Evolutionary conservation across 2,113 vertebrate species (phyloP).

Genomic region (Menura novaehollandiae): DNA sequence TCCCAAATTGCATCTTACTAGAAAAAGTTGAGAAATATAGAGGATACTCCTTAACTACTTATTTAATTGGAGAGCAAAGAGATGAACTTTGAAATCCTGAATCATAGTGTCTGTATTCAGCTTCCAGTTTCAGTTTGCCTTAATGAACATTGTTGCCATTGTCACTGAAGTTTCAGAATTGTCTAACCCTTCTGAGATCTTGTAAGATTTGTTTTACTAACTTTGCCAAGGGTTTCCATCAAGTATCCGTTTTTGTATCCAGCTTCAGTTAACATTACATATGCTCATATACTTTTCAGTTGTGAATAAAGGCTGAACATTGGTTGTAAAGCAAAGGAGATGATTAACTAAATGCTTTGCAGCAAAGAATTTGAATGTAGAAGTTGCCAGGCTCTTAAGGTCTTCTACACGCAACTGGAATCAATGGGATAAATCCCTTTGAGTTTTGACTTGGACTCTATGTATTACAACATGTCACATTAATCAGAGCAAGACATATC

Average conservation of each 20-base stretch:
- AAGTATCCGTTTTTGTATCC: not conserved
- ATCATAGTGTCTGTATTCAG: not conserved
- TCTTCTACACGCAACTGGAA: not conserved
- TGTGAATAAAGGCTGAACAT: not conserved
- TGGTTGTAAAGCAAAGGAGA: not conserved
- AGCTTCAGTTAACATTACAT: not conserved
- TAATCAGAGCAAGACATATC: not conserved
- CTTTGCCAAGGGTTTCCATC: not conserved
- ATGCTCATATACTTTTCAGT: not conserved
- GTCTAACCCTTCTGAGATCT: not conserved
- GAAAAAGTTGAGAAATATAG: not conserved
- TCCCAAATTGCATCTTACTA: not conserved
- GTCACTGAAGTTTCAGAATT: not conserved
- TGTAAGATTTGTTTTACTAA: not conserved
- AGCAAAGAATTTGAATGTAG: not conserved
- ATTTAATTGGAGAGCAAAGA: not conserved
- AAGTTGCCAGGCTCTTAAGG: not conserved
- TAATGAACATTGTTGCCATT: not conserved
- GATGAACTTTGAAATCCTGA: not conserved
- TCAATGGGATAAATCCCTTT: not conserved
- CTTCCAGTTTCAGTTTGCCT: not conserved
- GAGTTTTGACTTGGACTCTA: not conserved
- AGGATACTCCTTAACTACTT: not conserved
- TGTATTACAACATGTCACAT: not conserved
- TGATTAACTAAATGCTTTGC: not conserved